Conservation (phyloP, 2,113 vertebrate genomes). For the Leptobrachium leishanense region DNA sequence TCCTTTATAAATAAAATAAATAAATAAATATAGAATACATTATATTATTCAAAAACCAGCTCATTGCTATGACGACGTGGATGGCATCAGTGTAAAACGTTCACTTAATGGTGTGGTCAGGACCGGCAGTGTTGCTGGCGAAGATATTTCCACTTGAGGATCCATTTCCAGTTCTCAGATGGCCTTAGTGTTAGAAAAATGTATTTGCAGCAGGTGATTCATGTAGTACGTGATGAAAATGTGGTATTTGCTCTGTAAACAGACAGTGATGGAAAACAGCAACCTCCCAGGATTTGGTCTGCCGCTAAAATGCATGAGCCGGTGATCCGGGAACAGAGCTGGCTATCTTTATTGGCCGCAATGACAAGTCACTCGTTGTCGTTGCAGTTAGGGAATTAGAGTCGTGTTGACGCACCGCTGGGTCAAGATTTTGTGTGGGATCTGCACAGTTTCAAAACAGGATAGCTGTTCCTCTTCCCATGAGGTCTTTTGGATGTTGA, state of each 20-base stretch:
- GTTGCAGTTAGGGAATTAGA: not conserved
- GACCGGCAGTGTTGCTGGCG: no score
- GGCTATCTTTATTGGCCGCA: not conserved
- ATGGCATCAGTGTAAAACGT: no score
- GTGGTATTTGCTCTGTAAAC: conserved; percentile 4
- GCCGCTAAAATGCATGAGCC: not conserved
- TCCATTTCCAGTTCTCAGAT: no score
- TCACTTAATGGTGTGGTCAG: no score
- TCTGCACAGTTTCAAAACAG: no score
- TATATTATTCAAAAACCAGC: no score
- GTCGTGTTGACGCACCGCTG: not conserved
- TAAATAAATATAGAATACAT: no score
- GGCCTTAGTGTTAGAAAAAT: not conserved
- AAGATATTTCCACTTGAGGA: no score
- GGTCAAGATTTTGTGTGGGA: no score
- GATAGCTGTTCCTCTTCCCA: not conserved
- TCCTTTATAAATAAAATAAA: no score
- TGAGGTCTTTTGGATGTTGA: not conserved
- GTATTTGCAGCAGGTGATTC: not conserved
- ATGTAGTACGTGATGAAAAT: not conserved
- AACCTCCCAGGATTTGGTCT: not conserved
- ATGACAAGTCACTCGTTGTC: not conserved
- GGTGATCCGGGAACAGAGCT: not conserved
- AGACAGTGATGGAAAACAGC: conserved; percentile 3
- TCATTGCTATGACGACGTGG: no score